Percentiles rank a stretch among this genome's conserved stretches.
Evolutionary conservation across 2,797 vertebrate species (phyloP).

Genomic region (Sphenodon punctatus): DNA sequence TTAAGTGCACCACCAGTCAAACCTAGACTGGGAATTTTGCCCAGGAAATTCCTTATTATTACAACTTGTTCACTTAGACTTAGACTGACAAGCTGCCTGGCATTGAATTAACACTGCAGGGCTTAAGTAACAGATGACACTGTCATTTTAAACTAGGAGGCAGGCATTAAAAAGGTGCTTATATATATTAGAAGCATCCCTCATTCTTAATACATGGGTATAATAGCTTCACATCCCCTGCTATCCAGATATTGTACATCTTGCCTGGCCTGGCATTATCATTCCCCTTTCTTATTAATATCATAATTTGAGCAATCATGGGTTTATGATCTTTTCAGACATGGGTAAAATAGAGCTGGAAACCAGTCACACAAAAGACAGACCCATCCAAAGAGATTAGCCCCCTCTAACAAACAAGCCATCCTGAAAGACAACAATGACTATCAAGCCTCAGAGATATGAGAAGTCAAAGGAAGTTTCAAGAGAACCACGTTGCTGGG

Average conservation of each 20-base stretch:
- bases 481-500: neutral
- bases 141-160: neutral
- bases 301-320: neutral
- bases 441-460: neutral
- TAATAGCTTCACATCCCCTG: neutral
- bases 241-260: neutral
- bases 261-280: neutral
- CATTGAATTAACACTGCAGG: neutral
- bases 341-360: neutral
- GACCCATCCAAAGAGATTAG: neutral
- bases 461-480: neutral
- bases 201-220: neutral
- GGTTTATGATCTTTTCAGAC: neutral
- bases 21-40: too few species aligned
- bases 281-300: neutral
- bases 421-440: neutral
- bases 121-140: conserved; percentile 9
- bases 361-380: neutral
- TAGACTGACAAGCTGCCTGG: neutral
- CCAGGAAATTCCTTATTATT: too few species aligned
- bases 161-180: conserved; percentile 9
- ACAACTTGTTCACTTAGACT: neutral
- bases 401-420: neutral
- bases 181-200: conserved; percentile 20
- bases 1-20: too few species aligned